These are phyloP conservation scores for Drosophila kepulauana DNA, from an alignment of 1,140 invertebrate species.

Conservation along the genomic window DNA sequence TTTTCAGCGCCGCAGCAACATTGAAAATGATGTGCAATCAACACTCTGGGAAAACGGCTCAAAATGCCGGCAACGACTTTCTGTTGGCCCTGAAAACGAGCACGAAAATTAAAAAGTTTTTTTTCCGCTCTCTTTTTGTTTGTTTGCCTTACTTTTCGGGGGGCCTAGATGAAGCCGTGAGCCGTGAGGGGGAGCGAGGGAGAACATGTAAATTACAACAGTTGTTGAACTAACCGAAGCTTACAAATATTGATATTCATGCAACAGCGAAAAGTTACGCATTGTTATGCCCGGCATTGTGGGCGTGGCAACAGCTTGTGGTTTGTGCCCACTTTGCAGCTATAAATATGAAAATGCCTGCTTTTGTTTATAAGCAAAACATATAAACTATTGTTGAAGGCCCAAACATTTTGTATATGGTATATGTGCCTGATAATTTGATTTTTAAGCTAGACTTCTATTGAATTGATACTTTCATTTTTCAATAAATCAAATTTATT, in stretches of 20 bases:
- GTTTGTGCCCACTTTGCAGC: slow-evolving; percentile 31
- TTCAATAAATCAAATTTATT: no score
- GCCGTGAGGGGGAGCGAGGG: neutral
- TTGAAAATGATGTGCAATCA: slow-evolving; percentile 78
- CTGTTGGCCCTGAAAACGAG: slow-evolving; percentile 70
- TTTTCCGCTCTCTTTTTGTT: slow-evolving; percentile 36
- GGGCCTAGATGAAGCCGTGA: neutral
- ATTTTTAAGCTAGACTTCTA: no score
- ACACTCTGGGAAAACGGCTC: slow-evolving; percentile 22
- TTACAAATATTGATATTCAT: slow-evolving; percentile 76
- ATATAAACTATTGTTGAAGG: slow-evolving; percentile 42
- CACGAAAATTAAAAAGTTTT: slow-evolving; percentile 79
- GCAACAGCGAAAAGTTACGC: slow-evolving; percentile 45
- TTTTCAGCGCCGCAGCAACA: slow-evolving; percentile 40
- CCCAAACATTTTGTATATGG: no score
- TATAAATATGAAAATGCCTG: slow-evolving; percentile 11
- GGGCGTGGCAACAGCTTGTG: slow-evolving; percentile 61
- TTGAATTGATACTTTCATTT: no score
- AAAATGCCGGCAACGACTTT: slow-evolving; percentile 8
- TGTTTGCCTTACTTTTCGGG: slow-evolving; percentile 28
- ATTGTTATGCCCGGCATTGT: slow-evolving; percentile 1
- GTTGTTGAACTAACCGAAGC: slow-evolving; percentile 62
- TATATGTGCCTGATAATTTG: no score
- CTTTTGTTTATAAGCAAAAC: slow-evolving; percentile 46
- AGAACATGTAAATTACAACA: slow-evolving; percentile 70